A percentile compares a stretch with the other conserved stretches of the same genome.
These are phyloP conservation scores for Tapirus indicus DNA, from an alignment of 2,797 vertebrate genomes.

Conservation along the genomic window DNA sequence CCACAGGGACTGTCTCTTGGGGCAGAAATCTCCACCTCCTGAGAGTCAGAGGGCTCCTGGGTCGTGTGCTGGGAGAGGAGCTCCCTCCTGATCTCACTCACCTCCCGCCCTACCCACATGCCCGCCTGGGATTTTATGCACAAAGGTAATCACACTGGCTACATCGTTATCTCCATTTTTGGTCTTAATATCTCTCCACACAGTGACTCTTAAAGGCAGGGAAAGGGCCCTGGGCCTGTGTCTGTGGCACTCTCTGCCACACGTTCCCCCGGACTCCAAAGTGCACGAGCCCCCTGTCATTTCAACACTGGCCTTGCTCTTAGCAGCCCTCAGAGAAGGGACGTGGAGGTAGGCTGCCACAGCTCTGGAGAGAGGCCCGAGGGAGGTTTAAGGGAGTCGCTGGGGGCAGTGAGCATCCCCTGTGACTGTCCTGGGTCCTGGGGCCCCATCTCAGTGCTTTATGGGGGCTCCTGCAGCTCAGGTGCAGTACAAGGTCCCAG, in stretches of 20 bases:
- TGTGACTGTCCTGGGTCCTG: background rate
- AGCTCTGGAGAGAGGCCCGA: background rate
- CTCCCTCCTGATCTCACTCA: rapidly evolving
- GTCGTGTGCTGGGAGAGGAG: rapidly evolving
- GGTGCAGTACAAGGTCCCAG: background rate
- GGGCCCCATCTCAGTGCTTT: background rate
- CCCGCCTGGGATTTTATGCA: background rate
- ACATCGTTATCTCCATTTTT: rapidly evolving
- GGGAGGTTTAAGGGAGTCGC: rapidly evolving
- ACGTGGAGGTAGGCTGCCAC: rapidly evolving
- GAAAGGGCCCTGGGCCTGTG: rapidly evolving
- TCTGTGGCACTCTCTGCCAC: too few species aligned
- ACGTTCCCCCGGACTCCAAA: rapidly evolving
- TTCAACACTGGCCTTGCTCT: background rate
- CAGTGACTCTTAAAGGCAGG: background rate
- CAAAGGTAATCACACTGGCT: background rate
- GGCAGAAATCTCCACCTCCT: too few species aligned
- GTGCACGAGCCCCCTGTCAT: too few species aligned
- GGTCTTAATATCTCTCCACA: too few species aligned
- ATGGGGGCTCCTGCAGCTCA: rapidly evolving
- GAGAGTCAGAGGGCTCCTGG: rapidly evolving
- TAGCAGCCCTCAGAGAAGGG: background rate
- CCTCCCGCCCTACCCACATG: background rate
- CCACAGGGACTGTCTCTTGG: background rate
- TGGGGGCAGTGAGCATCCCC: rapidly evolving